These are phyloP conservation scores for Tetanocera ferruginea DNA, from an alignment of 2,888 invertebrate species.

Conservation along the genomic window DNA sequence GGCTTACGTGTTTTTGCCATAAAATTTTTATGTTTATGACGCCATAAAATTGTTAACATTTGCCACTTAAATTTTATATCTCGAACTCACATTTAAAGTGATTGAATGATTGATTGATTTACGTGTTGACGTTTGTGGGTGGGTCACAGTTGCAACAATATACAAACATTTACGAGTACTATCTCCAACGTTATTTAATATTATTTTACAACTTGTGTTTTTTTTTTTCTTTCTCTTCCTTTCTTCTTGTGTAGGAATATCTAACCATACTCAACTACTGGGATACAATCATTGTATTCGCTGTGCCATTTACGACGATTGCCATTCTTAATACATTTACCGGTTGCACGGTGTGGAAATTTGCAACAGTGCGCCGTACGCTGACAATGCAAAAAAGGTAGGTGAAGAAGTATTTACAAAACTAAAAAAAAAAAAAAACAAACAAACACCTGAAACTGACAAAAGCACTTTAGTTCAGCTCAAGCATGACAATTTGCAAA, in stretches of 20 bases:
- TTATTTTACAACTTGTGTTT: neutral
- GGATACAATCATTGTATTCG: slow-evolving; percentile 81
- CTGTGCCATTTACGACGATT: slow-evolving; percentile 80
- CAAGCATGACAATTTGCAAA: slow-evolving; percentile 62
- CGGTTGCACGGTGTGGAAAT: slow-evolving; percentile 76
- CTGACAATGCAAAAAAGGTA: slow-evolving; percentile 64
- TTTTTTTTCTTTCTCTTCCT: neutral
- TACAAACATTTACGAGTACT: no score
- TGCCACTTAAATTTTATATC: no score
- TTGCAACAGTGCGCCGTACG: slow-evolving; percentile 71
- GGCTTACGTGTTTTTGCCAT: no score
- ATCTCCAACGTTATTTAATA: neutral
- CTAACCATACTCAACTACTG: slow-evolving; percentile 78
- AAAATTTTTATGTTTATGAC: no score
- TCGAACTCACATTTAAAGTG: no score
- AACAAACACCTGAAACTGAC: no score
- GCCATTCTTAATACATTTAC: slow-evolving; percentile 81
- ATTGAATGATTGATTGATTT: neutral
- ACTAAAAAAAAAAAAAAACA: neutral
- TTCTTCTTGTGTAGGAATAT: slow-evolving; percentile 71
- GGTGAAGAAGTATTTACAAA: neutral
- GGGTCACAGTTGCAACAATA: no score
- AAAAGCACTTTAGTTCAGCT: no score
- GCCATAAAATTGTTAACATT: no score
- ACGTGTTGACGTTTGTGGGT: neutral